Conservation (phyloP, 2,113 vertebrate genomes). For the Hypomesus transpacificus region DNA sequence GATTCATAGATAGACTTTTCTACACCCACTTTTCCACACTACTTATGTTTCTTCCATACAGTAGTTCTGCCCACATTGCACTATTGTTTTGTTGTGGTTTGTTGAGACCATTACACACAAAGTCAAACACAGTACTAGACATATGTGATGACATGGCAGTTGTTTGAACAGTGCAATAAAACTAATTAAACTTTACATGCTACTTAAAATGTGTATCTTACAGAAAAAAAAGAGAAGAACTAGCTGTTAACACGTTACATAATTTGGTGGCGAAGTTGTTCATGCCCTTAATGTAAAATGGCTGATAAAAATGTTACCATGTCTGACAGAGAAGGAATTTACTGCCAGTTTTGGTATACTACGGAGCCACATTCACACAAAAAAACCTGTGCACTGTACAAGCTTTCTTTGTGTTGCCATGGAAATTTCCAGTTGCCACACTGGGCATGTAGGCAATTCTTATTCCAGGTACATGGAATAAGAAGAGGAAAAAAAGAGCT, state of each 20-base stretch:
- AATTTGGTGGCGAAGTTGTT: too few species aligned
- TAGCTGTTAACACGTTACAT: too few species aligned
- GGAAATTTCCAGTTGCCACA: conserved; percentile 68
- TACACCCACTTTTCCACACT: too few species aligned
- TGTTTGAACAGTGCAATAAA: too few species aligned
- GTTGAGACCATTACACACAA: background rate
- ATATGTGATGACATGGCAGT: too few species aligned
- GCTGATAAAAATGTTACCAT: too few species aligned
- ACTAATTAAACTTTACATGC: too few species aligned
- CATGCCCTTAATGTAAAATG: conserved; percentile 22
- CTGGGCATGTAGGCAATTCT: conserved; percentile 38
- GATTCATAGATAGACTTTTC: too few species aligned
- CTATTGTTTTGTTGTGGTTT: conserved; percentile 16
- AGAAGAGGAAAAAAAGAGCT: conserved; percentile 37
- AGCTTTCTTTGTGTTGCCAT: conserved; percentile 61
- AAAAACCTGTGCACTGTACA: conserved; percentile 40
- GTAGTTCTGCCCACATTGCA: background rate
- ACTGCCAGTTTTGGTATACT: background rate
- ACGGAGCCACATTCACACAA: background rate
- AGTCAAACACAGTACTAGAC: background rate
- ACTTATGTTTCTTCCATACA: too few species aligned
- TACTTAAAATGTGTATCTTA: too few species aligned
- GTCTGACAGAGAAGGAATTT: too few species aligned
- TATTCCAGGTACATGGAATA: conserved; percentile 63
- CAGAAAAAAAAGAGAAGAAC: too few species aligned